Conservation (phyloP, 2,113 vertebrate species). For the Sterrhoptilus dennistouni region DNA sequence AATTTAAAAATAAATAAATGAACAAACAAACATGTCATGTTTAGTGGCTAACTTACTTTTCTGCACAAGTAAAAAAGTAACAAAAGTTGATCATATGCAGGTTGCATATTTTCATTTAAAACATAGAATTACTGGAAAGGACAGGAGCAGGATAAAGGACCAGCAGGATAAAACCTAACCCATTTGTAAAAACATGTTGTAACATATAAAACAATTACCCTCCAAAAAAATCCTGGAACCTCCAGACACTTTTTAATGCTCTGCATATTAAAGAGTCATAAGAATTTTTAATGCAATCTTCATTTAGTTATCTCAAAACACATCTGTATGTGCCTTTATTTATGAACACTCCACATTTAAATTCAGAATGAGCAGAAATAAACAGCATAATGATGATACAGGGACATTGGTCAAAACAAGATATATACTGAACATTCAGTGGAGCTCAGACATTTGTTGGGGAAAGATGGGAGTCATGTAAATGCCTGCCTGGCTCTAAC, state of each 20-base stretch:
- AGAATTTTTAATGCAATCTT: neutral
- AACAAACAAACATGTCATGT: slow-evolving; percentile 63
- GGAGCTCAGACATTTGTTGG: neutral
- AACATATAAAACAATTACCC: neutral
- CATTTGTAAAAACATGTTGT: neutral
- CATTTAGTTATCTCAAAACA: neutral
- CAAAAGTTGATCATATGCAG: neutral
- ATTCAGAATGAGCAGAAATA: neutral
- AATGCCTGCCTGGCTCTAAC: neutral
- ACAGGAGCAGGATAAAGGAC: neutral
- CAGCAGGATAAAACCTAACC: neutral
- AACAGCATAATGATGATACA: neutral
- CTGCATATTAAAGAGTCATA: neutral
- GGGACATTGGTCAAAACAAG: neutral
- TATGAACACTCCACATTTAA: neutral
- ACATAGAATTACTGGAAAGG: neutral
- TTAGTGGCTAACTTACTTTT: slow-evolving; percentile 47
- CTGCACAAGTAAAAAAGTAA: slow-evolving; percentile 33
- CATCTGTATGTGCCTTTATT: neutral
- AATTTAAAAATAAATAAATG: slow-evolving; percentile 79
- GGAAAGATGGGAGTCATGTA: neutral
- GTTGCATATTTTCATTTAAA: slow-evolving; percentile 25
- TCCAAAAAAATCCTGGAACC: neutral
- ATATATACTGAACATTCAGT: neutral
- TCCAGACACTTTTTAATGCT: neutral